phyloP scores from a whole-genome alignment of 2,113 vertebrate genomes.

The Malaclemys terrapin region DNA sequence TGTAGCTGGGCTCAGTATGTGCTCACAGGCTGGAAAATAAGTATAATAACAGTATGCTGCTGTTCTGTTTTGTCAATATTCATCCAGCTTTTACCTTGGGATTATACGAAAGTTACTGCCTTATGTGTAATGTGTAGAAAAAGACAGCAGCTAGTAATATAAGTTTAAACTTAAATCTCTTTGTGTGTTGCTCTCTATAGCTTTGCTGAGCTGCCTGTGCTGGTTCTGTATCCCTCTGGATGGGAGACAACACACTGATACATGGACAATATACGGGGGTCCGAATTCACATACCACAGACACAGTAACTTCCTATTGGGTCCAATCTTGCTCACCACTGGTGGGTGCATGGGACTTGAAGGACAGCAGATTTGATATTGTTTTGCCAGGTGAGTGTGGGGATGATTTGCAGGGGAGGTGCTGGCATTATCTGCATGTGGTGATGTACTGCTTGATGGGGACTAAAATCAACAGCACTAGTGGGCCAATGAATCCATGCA shows the following conservation, averaged over 20 bases:
- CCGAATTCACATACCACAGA: background rate
- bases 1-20: background rate
- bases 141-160: background rate
- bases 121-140: background rate
- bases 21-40: background rate
- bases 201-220: background rate
- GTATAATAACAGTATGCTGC: background rate
- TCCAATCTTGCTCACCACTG: background rate
- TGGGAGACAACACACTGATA: rapidly evolving
- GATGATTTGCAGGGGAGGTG: background rate
- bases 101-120: background rate
- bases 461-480: background rate
- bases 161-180: background rate
- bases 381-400: rapidly evolving
- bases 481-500: background rate
- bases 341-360: background rate
- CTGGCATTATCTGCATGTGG: rapidly evolving
- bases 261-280: background rate
- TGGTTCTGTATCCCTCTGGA: background rate
- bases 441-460: background rate
- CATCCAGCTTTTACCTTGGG: background rate
- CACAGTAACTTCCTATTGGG: background rate
- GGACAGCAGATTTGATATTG: background rate
- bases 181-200: background rate
- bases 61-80: background rate